Evolutionary conservation across 1,140 invertebrate genomes (phyloP).

Genomic region (Drosophila dunni): DNA sequence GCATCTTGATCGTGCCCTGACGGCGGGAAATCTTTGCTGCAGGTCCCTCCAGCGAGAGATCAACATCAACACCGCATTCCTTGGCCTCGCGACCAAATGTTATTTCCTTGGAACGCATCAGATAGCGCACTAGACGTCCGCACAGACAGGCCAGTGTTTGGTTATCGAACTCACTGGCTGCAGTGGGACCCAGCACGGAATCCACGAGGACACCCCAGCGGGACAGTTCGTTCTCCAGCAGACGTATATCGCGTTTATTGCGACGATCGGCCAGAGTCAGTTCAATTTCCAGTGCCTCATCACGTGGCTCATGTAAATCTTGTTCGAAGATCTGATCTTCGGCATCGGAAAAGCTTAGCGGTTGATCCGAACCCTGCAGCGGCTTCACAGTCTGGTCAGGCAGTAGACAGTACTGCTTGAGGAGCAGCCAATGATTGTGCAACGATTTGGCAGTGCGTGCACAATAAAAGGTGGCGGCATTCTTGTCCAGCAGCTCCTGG

Average conservation of each 20-base stretch:
- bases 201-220: conserved; percentile 98
- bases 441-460: conserved; percentile 94
- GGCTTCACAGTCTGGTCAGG: conserved; percentile 93
- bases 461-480: conserved; percentile 94
- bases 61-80: conserved; percentile 96
- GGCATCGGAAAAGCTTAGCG: conserved; percentile 95
- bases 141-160: conserved; percentile 97
- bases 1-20: conserved; percentile 95
- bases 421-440: conserved; percentile 94
- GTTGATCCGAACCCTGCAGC: conserved; percentile 86
- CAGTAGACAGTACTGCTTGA: conserved; percentile 97
- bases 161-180: conserved; percentile 93
- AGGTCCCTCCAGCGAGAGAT: conserved; percentile 96
- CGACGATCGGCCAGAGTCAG: conserved; percentile 88
- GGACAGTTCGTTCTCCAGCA: conserved; percentile 94
- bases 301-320: conserved; percentile 91
- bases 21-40: conserved; percentile 93
- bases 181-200: conserved; percentile 92
- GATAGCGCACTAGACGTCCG: conserved; percentile 95
- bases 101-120: conserved; percentile 98
- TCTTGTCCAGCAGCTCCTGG: conserved; percentile 93
- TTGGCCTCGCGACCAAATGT: conserved; percentile 95
- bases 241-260: conserved; percentile 91
- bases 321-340: conserved; percentile 95
- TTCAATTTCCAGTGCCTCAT: conserved; percentile 90